A percentile compares a stretch with the other conserved stretches of the same genome.
Conservation (phyloP, 2,888 invertebrate species). For the Adineta ricciae region DNA sequence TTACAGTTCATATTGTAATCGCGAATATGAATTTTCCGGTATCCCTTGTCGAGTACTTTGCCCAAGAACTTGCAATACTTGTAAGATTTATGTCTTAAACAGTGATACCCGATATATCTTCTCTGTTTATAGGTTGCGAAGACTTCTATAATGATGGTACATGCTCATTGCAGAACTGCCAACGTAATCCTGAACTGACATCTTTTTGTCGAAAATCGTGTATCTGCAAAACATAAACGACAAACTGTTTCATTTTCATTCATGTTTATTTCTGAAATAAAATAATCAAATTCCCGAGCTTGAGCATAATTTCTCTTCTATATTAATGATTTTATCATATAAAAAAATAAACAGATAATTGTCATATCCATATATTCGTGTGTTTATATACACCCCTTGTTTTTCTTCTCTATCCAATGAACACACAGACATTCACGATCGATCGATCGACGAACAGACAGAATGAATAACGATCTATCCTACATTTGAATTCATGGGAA, state of each 20-base stretch:
- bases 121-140: neutral
- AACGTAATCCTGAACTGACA: neutral
- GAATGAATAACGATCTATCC: neutral
- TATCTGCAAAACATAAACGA: neutral
- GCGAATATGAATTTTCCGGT: neutral
- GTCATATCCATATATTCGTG: no score
- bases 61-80: neutral
- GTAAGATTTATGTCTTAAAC: neutral
- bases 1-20: neutral
- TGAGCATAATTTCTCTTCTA: neutral
- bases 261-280: neutral
- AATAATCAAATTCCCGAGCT: neutral
- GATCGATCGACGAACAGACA: neutral
- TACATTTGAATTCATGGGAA: neutral
- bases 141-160: conserved; percentile 1
- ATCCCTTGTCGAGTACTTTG: neutral
- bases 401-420: neutral
- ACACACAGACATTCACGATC: neutral
- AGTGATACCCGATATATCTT: neutral
- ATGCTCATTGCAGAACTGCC: neutral
- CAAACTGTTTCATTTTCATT: neutral
- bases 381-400: no score
- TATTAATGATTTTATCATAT: neutral
- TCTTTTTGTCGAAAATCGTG: neutral
- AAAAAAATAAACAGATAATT: no score